These are phyloP conservation scores for Drosophila sproati DNA, from an alignment of 1,140 invertebrate genomes.

Conservation along the genomic window DNA sequence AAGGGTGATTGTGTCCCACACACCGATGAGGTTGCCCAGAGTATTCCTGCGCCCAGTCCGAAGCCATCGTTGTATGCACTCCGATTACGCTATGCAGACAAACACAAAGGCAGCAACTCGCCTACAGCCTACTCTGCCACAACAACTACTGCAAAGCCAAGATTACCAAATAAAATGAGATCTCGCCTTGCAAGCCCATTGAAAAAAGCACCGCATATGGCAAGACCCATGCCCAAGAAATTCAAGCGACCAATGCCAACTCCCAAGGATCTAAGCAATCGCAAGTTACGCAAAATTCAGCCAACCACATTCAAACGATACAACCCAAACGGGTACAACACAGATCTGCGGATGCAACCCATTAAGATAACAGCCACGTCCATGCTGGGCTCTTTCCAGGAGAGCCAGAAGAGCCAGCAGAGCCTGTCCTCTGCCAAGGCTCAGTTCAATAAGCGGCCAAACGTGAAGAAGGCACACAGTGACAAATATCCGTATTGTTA, in stretches of 20 bases:
- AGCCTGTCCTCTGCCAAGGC: constrained; percentile 45
- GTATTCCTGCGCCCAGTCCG: constrained; percentile 1
- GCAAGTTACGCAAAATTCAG: constrained; percentile 68
- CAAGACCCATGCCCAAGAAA: constrained; percentile 11
- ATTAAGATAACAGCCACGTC: constrained; percentile 16
- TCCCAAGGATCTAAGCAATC: constrained; percentile 52
- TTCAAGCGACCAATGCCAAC: constrained; percentile 5
- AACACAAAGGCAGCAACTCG: background rate
- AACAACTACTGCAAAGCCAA: background rate
- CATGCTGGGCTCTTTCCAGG: constrained; percentile 40
- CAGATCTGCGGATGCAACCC: background rate
- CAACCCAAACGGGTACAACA: background rate
- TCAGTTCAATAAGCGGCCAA: constrained; percentile 33
- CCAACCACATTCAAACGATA: background rate
- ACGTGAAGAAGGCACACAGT: constrained; percentile 31
- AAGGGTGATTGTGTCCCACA: constrained; percentile 49
- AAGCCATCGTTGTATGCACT: constrained; percentile 27
- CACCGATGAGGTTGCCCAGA: constrained; percentile 9
- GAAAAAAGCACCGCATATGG: background rate
- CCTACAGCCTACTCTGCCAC: background rate
- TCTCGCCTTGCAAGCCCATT: background rate
- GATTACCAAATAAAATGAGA: background rate
- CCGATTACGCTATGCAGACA: constrained; percentile 28
- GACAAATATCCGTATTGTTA: constrained; percentile 18
- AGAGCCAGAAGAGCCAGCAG: constrained; percentile 43